A percentile compares a stretch with the other conserved stretches of the same genome.
Evolutionary conservation across 2,797 vertebrate genomes (phyloP).

Genomic region (Pteropus rufus): DNA sequence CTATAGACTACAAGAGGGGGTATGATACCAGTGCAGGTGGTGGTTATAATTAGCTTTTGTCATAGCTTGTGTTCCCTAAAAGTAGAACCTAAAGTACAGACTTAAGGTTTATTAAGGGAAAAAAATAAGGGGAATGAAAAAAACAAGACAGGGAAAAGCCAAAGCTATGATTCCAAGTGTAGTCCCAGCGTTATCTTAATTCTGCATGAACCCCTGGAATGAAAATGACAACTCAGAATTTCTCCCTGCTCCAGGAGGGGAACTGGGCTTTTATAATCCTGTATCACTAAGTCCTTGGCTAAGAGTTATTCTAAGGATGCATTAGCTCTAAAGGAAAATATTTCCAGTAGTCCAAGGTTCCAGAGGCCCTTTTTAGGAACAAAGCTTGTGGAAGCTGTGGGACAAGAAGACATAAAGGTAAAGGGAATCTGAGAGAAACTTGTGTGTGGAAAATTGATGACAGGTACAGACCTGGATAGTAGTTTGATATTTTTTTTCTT

Average conservation of each 20-base stretch:
- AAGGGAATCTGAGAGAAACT: neutral
- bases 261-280: neutral
- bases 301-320: neutral
- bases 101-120: neutral
- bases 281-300: neutral
- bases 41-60: neutral
- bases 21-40: neutral
- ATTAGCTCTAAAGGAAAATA: neutral
- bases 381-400: neutral
- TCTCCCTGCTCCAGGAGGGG: neutral
- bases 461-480: neutral
- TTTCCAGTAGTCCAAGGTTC: neutral
- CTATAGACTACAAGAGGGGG: rapidly evolving
- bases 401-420: rapidly evolving
- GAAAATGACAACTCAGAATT: neutral
- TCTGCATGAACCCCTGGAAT: neutral
- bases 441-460: neutral
- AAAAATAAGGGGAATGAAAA: neutral
- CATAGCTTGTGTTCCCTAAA: neutral
- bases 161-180: neutral
- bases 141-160: neutral
- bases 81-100: neutral
- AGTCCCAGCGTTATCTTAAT: neutral
- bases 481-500: neutral
- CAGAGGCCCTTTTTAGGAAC: neutral